Base-by-base conservation (phyloP, 92 coral and sea anemone genomes). In the Epizoanthus scotinus region DNA sequence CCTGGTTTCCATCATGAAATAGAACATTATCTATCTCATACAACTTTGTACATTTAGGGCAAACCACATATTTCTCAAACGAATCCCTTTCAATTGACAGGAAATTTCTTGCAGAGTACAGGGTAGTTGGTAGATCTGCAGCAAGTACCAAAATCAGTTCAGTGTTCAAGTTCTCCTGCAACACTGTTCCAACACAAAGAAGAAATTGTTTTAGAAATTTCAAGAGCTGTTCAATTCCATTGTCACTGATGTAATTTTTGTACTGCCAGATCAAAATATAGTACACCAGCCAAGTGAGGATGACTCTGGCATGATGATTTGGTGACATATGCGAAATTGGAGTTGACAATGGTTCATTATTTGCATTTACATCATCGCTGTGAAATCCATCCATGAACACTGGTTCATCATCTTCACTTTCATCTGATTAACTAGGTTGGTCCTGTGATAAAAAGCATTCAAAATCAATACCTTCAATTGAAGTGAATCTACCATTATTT, bases 1-100 rank as follows among this genome's bases (percentile, higher is more conserved):
- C 74, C 18, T 60, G 66, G 52, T 36, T 62, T 55, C 58, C 87
- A 65, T 74, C 71, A 56, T 64, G 77, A 66, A 72, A 31, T 2
- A 63, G 54, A 83, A 84, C 54, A 68, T 83, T 71, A 78, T 82
- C 80, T 58, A 67, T 67, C 5, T 57, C 22, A 29, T 82, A 82
- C n/a, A 66, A 44, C 31, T 87, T 87, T 8, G 87, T 87, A 73
- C 90, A 84, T 24, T 84, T 87, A 18, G 71, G 71, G 20, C 71
- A 66, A 27, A 66, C 71, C 38, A 66, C 71, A 66, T 28, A 66
- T 66, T 21, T 40, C 71, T 66, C 47, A 66, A 66, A 66, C 7
- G 40, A 66, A 31, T 66, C 71, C 71, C 71, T 27, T 40, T 66
- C 71, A 24, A 66, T 66, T 14, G 71, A 66, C 47, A 66, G 8